Base-by-base conservation (phyloP, 2,888 invertebrate species). In the Ariolimax columbianus region DNA sequence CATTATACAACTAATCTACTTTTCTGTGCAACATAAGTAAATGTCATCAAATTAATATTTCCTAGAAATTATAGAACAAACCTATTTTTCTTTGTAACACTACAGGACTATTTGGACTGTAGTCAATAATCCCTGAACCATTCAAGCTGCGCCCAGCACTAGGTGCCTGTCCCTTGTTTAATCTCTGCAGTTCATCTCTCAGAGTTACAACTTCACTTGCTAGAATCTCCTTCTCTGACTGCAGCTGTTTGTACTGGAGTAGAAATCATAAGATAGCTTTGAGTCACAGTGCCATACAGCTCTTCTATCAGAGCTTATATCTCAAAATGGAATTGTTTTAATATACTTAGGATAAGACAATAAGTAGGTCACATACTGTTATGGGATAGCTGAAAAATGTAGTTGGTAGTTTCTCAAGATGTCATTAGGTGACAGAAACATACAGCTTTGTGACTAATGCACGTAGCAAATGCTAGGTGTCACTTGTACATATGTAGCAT, bases 151-250 rank as follows among this genome's bases (percentile, higher is more conserved):
- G 38, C 30, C 47, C 36, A 40, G 40, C 33, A 36, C 33, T 47
- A 26, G 75, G 1, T 33, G 36, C 3, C 33, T 82, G 73, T 23
- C 81, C 51, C 38, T 63, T 63, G 38, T 36, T 55, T 51, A 85
- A 63, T 80, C 84, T 26, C 89, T 90, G 33, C 36, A 92, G 75
- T 43, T 91, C 89, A 43, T 91, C 90, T 43, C 89, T 86, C 43
- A 93, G 84, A 77, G 89, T 90, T 66, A 90, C 90, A 11, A 93
- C 89, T 87, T 93, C 92, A 17, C 89, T 89, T 14, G 90, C 90
- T 79, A 93, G 86, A 77, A 90, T 91, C 79, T 93, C 93, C 82
- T 92, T 92, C 87, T 93, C 93, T 73, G 88, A 89, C n/a, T 89
- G 88, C 70, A 92, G 87, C 36, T 91, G 90, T 38, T 90, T 88